Evolutionary conservation across 2,797 vertebrate species (phyloP).

Genomic region (Malacoraja senta): DNA sequence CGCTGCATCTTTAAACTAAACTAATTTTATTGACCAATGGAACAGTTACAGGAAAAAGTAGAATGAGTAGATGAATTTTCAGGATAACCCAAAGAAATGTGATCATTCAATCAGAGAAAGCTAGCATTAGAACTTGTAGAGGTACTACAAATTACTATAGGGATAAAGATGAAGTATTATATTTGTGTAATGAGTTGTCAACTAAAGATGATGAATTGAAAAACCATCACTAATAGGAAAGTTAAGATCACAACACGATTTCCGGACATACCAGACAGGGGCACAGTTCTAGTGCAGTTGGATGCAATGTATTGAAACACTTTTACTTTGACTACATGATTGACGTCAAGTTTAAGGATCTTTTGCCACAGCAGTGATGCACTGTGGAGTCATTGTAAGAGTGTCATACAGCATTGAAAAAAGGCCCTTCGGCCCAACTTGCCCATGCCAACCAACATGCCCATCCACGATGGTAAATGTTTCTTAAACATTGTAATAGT

Average conservation of each 20-base stretch:
- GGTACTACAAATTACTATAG: not conserved
- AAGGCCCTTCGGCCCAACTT: too few species aligned
- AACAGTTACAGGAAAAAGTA: not conserved
- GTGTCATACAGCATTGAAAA: too few species aligned
- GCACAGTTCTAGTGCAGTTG: not conserved
- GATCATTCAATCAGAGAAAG: not conserved
- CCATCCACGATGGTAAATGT: too few species aligned
- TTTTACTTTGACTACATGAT: not conserved
- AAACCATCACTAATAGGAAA: not conserved
- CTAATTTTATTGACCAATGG: not conserved
- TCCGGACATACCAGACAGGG: not conserved
- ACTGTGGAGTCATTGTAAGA: not conserved
- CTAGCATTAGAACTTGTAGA: not conserved
- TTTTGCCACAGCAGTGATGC: not conserved
- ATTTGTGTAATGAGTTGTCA: not conserved
- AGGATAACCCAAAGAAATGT: not conserved
- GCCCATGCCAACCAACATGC: too few species aligned
- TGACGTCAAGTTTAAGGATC: not conserved
- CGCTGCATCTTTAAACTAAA: too few species aligned
- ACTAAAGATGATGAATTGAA: not conserved
- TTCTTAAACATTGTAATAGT: too few species aligned
- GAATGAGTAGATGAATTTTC: not conserved
- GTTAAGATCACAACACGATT: not conserved
- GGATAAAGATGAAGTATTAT: not conserved
- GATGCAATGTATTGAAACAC: not conserved